Base-by-base conservation (phyloP, 2,113 vertebrate species). In the Vimba vimba region DNA sequence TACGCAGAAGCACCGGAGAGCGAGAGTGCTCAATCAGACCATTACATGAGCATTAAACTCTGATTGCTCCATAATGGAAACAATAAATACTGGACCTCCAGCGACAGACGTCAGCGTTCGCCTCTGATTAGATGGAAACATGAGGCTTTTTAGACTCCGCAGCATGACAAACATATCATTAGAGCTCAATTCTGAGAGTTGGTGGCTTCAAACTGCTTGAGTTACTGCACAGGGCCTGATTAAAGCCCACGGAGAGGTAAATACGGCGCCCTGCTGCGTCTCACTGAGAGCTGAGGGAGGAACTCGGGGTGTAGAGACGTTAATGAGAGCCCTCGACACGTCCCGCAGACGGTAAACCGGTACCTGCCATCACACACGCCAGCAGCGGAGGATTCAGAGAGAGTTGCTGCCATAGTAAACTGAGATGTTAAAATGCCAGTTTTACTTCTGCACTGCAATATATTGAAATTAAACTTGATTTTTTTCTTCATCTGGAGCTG, bases 241-340 rank as follows among this genome's bases (percentile, higher is more conserved):
- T 82, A 82, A 69, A 82, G 80, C 80, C 80, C 80, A 69, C 64
- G 17, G 62, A 52, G 62, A 82, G 62, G 60, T 45, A 11, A 50
- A 30, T 50, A 17, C 45, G 2, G 55, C 2, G 4, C 11, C 60
- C 39, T 15, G 79, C 60, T 81, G 79, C 15, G 39, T 9, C 79
- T 81, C 60, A 21, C 43, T 33, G 60, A 50, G 79, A 27, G 25
- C 47, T 64, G 62, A 66, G 62, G 62, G 59, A 6, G 23, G n/a
- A 39, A 23, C 23, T 12, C 4, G 69, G 69, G 73, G 7, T 77
- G 50, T 77, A 10, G 43, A 69, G 62, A 69, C 80, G 21, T 23
- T 82, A 82, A 82, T 82, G 80, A 82, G 45, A 33, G 80, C 33
- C 45, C 64, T 82, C 17, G 19, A 50, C 9, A 1, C n/a, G 11